A percentile compares a stretch with the other conserved stretches of the same genome.
Evolutionary conservation across 2,113 vertebrate genomes (phyloP).

Genomic region (Harpagus bidentatus): DNA sequence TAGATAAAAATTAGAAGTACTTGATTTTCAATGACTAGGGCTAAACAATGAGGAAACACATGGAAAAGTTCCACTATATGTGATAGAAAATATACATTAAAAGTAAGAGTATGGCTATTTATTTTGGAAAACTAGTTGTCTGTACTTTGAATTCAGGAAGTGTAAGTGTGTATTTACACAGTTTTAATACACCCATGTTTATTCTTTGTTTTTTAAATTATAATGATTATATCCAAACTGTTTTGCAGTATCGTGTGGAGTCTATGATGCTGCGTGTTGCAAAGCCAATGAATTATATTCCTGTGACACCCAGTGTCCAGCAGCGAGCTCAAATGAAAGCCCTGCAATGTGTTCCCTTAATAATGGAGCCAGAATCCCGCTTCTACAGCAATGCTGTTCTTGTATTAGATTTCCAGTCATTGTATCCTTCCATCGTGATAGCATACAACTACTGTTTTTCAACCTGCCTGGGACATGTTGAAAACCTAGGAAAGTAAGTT

Average conservation of each 20-base stretch:
- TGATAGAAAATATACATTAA: background rate
- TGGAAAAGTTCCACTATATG: background rate
- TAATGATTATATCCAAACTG: background rate
- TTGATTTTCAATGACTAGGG: background rate
- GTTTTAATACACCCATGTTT: background rate
- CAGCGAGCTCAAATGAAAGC: slow-evolving; percentile 94
- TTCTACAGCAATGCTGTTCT: slow-evolving; percentile 98
- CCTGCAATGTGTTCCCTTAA: slow-evolving; percentile 88
- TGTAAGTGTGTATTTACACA: background rate
- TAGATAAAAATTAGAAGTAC: background rate
- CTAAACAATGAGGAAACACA: background rate
- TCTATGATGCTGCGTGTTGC: slow-evolving; percentile 98
- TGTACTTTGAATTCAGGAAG: background rate
- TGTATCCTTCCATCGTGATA: slow-evolving; percentile 97
- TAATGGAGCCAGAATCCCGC: slow-evolving; percentile 97
- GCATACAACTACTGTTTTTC: slow-evolving; percentile 99
- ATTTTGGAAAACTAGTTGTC: background rate
- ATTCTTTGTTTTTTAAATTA: background rate
- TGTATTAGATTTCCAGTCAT: slow-evolving; percentile 95
- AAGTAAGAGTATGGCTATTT: background rate
- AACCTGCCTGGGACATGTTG: slow-evolving; percentile 93
- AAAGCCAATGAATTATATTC: slow-evolving; percentile 96
- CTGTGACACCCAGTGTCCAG: slow-evolving; percentile 88
- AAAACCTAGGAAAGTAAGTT: slow-evolving; percentile 94
- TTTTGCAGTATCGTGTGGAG: slow-evolving; percentile 92